Percentiles rank a stretch among this genome's conserved stretches.
Evolutionary conservation across 2,113 vertebrate genomes (phyloP).

Genomic region (Craseonycteris thonglongyai): DNA sequence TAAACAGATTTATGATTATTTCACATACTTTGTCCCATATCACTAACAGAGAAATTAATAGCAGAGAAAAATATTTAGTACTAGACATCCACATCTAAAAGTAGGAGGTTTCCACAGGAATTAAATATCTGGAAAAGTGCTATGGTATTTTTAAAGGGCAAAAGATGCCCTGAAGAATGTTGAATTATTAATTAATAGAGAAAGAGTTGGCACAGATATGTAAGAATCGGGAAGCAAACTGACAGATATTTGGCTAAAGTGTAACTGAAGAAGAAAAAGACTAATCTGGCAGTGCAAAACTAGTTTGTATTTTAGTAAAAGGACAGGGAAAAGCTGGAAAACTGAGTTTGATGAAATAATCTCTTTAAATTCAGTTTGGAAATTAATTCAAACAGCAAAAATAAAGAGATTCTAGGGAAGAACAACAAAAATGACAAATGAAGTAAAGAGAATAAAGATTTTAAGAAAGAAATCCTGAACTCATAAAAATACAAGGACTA

Average conservation of each 20-base stretch:
- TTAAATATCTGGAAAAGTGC: slow-evolving; percentile 42
- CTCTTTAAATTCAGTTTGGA: slow-evolving; percentile 40
- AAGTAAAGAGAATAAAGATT: slow-evolving; percentile 59
- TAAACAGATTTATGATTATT: neutral
- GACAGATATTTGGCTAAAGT: slow-evolving; percentile 38
- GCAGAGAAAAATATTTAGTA: neutral
- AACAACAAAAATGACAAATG: slow-evolving; percentile 61
- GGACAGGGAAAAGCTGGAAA: slow-evolving; percentile 28
- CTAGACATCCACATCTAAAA: slow-evolving; percentile 8
- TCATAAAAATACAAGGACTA: slow-evolving; percentile 49
- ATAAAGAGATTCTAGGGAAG: slow-evolving; percentile 48
- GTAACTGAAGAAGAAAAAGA: slow-evolving; percentile 57
- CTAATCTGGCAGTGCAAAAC: slow-evolving; percentile 43
- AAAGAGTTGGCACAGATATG: slow-evolving; percentile 45
- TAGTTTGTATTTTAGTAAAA: slow-evolving; percentile 12
- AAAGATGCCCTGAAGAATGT: slow-evolving; percentile 49
- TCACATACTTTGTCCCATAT: neutral
- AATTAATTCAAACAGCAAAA: slow-evolving; percentile 38
- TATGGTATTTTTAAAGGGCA: slow-evolving; percentile 41
- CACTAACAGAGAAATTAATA: slow-evolving; percentile 39
- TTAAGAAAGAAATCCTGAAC: slow-evolving; percentile 42
- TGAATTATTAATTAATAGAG: slow-evolving; percentile 34
- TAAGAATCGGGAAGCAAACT: slow-evolving; percentile 37
- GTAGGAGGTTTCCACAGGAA: slow-evolving; percentile 40
- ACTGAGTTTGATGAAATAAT: slow-evolving; percentile 36